Evolutionary conservation across 2,888 invertebrate species (phyloP), one percentile per base, ranked within the genome.

Genomic region (Crioceris asparagi): DNA sequence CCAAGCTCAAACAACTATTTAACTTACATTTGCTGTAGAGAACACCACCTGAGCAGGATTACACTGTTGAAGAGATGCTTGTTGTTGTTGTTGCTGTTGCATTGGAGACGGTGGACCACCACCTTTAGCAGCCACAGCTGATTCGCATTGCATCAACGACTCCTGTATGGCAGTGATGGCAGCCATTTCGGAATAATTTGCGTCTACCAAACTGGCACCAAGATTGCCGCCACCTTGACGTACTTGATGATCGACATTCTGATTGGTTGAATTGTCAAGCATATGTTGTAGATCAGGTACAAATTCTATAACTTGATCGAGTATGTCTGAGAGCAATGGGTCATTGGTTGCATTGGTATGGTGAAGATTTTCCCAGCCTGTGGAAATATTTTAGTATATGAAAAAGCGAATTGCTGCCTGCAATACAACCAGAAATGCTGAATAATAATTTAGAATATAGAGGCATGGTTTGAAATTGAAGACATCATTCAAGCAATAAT

Each of bases 81-180:
- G n/a, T n/a, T n/a, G n/a, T n/a, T n/a, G n/a, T n/a, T n/a, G n/a
- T n/a, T n/a, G n/a, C n/a, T n/a, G n/a, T n/a, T n/a, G n/a, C 49
- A 70, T 67, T 34, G 69, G 67, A 34, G 71, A 70, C 50, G 70
- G 66, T 39, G 79, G 77, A n/a, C n/a, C n/a, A n/a, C n/a, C n/a
- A n/a, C n/a, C n/a, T n/a, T n/a, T n/a, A 52, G 72, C 72, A 60
- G 78, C 79, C 38, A 77, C 71, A 38, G 61, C 67, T 41, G 75
- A 74, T 63, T 87, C 87, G 56, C 77, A 83, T 54, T 79, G 82
- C 91, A 93, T 93, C 55, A 94, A 69, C 53, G 84, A 85, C 61
- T 86, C 83, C 57, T 88, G 85, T 56, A 94, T 94, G 31, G 83
- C 87, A 57, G 81, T 85, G 45, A 93, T 93, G 44, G 84, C 85